Conservation (phyloP, 2,797 vertebrate genomes). For the Columba guinea region DNA sequence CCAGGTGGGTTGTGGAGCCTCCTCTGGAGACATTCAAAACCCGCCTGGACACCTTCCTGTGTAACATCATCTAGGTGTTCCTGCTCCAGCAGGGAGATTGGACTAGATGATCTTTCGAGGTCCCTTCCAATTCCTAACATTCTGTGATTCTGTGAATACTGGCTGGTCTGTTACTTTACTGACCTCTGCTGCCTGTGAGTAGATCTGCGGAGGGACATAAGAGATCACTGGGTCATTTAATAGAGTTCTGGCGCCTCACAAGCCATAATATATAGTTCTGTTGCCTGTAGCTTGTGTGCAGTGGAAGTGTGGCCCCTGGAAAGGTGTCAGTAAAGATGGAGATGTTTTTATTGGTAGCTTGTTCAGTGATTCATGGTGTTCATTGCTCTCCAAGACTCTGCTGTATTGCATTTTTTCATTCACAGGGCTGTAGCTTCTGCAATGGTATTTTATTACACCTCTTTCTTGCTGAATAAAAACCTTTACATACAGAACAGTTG, state of each 20-base stretch:
- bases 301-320: background rate
- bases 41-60: too few relatives aligned
- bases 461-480: background rate
- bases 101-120: too few relatives aligned
- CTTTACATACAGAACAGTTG: background rate
- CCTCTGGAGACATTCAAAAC: too few relatives aligned
- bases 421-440: background rate
- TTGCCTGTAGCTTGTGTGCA: too few relatives aligned
- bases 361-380: background rate
- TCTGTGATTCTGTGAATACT: too few relatives aligned
- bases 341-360: background rate
- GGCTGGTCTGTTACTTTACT: too few relatives aligned
- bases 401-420: background rate
- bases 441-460: background rate
- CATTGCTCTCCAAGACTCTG: background rate
- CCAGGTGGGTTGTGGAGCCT: too few relatives aligned
- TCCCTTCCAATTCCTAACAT: too few relatives aligned
- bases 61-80: too few relatives aligned
- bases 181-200: too few relatives aligned
- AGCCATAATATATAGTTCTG: background rate
- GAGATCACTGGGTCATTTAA: fast-evolving
- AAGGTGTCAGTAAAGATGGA: fast-evolving
- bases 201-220: too few relatives aligned
- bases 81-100: too few relatives aligned
- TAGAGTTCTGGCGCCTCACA: fast-evolving